phyloP scores from a whole-genome alignment of 2,888 invertebrate genomes.

The Caenorhabditis becei region DNA sequence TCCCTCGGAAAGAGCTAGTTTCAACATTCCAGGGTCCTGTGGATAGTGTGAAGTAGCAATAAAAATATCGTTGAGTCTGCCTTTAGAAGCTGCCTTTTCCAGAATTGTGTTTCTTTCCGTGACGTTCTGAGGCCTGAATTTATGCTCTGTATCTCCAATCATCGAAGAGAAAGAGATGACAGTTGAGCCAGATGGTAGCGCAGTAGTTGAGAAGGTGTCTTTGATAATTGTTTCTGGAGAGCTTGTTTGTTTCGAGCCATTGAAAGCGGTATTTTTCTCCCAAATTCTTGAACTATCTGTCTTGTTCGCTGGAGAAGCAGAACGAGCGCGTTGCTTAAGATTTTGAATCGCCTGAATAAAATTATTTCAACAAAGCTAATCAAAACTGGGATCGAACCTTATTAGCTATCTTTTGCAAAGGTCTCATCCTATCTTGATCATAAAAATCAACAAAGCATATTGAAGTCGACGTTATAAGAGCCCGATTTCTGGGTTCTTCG shows the following conservation, averaged over 20 bases:
- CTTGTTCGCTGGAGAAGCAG: slow-evolving; percentile 45
- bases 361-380: not conserved
- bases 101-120: slow-evolving; percentile 63
- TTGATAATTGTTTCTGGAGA: not conserved
- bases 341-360: slow-evolving; percentile 35
- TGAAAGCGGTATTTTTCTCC: not conserved
- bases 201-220: not conserved
- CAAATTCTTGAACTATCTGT: slow-evolving; percentile 2
- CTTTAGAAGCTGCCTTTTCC: slow-evolving; percentile 66
- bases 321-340: slow-evolving; percentile 48
- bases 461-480: slow-evolving; percentile 24
- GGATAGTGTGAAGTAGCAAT: slow-evolving; percentile 51
- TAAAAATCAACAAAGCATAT: slow-evolving; percentile 63
- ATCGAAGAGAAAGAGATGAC: not conserved
- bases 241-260: not conserved
- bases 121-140: slow-evolving; percentile 64
- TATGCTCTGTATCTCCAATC: slow-evolving; percentile 5
- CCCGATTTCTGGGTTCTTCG: slow-evolving; percentile 26
- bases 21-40: slow-evolving; percentile 51
- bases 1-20: slow-evolving; percentile 48
- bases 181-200: not conserved
- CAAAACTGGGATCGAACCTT: slow-evolving; percentile 23
- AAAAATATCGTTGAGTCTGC: slow-evolving; percentile 61
- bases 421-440: slow-evolving; percentile 64
- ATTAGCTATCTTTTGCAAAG: slow-evolving; percentile 63